These are phyloP conservation scores for Chymomyza fuscimana DNA, from an alignment of 2,888 invertebrate genomes.

Conservation along the genomic window DNA sequence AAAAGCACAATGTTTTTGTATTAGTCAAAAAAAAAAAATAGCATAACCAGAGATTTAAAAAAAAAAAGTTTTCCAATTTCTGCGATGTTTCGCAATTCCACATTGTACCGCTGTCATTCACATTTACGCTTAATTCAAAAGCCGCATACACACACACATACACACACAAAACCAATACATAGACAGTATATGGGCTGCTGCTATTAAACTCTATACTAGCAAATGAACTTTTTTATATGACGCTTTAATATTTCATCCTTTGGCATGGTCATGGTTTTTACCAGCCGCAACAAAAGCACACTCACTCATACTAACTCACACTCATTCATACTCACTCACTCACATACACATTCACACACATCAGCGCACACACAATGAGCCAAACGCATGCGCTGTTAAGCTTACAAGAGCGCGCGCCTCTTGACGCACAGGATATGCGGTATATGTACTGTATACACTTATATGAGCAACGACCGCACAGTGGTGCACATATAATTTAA, in stretches of 20 bases:
- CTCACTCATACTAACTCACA: not conserved
- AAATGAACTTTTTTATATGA: conserved; percentile 32
- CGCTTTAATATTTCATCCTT: conserved; percentile 67
- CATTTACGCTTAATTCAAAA: conserved; percentile 28
- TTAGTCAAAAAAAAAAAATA: conserved; percentile 18
- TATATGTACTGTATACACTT: conserved; percentile 14
- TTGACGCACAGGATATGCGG: conserved; percentile 15
- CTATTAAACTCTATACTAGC: conserved; percentile 23
- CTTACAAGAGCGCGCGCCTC: conserved; percentile 9
- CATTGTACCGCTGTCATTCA: conserved; percentile 42
- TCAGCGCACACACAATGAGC: conserved; percentile 26
- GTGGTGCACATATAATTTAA: conserved; percentile 7
- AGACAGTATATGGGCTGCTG: conserved; percentile 15
- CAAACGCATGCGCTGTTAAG: conserved; percentile 40
- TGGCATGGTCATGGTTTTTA: conserved; percentile 78
- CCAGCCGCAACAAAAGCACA: conserved; percentile 12
- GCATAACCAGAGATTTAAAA: not conserved
- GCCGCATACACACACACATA: conserved; percentile 12
- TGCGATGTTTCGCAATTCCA: conserved; percentile 7
- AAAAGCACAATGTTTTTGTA: conserved; percentile 12
- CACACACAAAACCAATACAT: conserved; percentile 16
- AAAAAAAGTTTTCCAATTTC: conserved; percentile 28
- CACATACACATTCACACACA: not conserved
- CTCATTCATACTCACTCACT: not conserved
- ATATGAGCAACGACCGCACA: conserved; percentile 2